Evolutionary conservation across 1,140 invertebrate genomes (phyloP).

Genomic region (Drosophila melanica): DNA sequence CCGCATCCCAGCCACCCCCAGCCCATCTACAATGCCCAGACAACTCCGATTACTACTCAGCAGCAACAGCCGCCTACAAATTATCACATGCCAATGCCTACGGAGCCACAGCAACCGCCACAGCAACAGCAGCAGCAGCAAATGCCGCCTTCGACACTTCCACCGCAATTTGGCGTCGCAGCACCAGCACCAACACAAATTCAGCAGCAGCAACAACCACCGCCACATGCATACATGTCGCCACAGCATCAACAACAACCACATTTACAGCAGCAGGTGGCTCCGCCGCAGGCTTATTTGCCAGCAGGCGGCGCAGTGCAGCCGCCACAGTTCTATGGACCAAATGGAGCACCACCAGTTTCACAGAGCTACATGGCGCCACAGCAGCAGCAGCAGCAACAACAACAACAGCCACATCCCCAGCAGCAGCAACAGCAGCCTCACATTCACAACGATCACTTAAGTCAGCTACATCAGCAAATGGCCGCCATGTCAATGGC

Average conservation of each 20-base stretch:
- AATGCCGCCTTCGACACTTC: conserved; percentile 36
- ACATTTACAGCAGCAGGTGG: conserved; percentile 28
- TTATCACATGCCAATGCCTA: conserved; percentile 41
- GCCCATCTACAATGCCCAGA: conserved; percentile 57
- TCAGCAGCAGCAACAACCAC: conserved; percentile 54
- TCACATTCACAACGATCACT: conserved; percentile 67
- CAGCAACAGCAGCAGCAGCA: conserved; percentile 51
- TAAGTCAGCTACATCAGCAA: conserved; percentile 77
- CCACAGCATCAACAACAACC: conserved; percentile 71
- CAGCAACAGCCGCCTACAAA: conserved; percentile 36
- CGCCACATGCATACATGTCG: conserved; percentile 62
- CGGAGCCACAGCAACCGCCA: conserved; percentile 42
- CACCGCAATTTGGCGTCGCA: conserved; percentile 50
- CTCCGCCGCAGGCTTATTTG: conserved; percentile 30
- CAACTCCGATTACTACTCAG: conserved; percentile 36
- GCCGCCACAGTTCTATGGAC: conserved; percentile 51
- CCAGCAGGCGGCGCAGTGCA: conserved; percentile 21
- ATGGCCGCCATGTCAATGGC: conserved; percentile 72
- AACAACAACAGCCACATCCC: conserved; percentile 33
- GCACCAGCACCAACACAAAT: conserved; percentile 62
- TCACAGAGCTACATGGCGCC: conserved; percentile 56
- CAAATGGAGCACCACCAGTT: conserved; percentile 62
- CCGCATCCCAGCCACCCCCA: conserved; percentile 46
- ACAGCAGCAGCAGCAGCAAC: conserved; percentile 35
- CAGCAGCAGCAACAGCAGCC: conserved; percentile 36